Evolutionary conservation across 2,113 vertebrate genomes (phyloP), one percentile per base, ranked within the genome.

Genomic region (Antennarius striatus): DNA sequence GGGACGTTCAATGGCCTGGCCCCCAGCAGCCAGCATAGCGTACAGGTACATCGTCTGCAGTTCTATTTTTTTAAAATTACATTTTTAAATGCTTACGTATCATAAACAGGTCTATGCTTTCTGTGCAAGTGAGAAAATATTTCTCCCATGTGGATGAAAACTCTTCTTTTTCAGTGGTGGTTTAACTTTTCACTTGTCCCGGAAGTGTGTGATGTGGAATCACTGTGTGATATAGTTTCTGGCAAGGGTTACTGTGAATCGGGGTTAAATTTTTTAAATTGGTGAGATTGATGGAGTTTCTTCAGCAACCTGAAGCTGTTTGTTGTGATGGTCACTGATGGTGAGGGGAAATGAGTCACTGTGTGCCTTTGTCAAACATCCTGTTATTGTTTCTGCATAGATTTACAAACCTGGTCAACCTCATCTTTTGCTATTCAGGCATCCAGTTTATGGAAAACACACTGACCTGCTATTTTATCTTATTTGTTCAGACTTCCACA

Each of bases 401-500:
- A 59, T 81, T 81, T 65, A 77, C 50, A 82, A 86, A 68, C 40
- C 59, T 55, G 40, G 28, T 60, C 4, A 10, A 59, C 29, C 70
- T 69, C 51, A 68, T 59, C 50, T 77, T 43, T 17, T 56, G 48
- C 68, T 73, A 49, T 49, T 73, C 9, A 59, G 61, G 42, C 52
- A 16, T 56, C 6, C 49, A 61, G n/a, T 72, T 56, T 47, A 49
- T 67, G 59, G 55, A 71, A 75, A 83, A 65, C 32, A n/a, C 1
- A 3, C 36, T 64, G 63, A 66, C 77, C 70, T 76, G 47, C 53
- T 53, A 16, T 75, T 81, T 81, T 87, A 86, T 90, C 88, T 82
- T 13, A 49, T 72, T 73, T 30, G 2, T 56, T 73, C 86, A 85
- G 83, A 75, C 84, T 80, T 86, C 81, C 86, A 67, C 55, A 3